Evolutionary conservation across 2,797 vertebrate species (phyloP).

Genomic region (Paramormyrops hopkinsi): DNA sequence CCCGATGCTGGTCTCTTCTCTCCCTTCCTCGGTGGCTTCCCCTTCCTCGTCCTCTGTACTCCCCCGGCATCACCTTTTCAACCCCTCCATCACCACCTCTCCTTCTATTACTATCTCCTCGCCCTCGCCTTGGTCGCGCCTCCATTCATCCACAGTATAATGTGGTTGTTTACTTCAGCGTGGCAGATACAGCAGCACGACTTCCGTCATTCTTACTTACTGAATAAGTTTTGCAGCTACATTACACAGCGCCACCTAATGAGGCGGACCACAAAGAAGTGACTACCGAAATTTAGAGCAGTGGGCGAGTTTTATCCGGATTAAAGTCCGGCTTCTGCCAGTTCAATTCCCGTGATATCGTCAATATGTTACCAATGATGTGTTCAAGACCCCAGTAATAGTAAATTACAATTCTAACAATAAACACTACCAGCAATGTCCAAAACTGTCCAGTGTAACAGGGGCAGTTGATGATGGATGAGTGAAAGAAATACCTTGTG

Average conservation of each 20-base stretch:
- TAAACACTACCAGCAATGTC: too few relatives aligned
- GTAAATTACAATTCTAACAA: too few relatives aligned
- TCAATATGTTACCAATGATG: background rate
- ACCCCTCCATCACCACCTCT: slow-evolving; percentile 38
- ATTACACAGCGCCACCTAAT: background rate
- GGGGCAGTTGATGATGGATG: too few relatives aligned
- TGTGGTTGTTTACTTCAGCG: background rate
- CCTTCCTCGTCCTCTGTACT: slow-evolving; percentile 57
- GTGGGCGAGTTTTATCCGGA: background rate
- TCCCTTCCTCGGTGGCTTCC: slow-evolving; percentile 53
- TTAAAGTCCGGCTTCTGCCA: background rate
- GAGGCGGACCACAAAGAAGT: background rate
- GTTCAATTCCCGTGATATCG: background rate
- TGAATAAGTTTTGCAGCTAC: background rate
- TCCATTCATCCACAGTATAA: slow-evolving; percentile 49
- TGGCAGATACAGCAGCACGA: background rate
- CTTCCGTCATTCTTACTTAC: background rate
- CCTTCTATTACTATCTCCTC: slow-evolving; percentile 52
- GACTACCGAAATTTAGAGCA: background rate
- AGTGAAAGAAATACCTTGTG: too few relatives aligned
- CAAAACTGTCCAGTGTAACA: too few relatives aligned
- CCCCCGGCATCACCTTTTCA: slow-evolving; percentile 38
- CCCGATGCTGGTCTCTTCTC: slow-evolving; percentile 56
- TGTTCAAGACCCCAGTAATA: too few relatives aligned
- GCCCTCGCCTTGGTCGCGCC: slow-evolving; percentile 34